These are phyloP conservation scores for Dromaius novaehollandiae DNA, from an alignment of 2,113 vertebrate species.

Conservation along the genomic window DNA sequence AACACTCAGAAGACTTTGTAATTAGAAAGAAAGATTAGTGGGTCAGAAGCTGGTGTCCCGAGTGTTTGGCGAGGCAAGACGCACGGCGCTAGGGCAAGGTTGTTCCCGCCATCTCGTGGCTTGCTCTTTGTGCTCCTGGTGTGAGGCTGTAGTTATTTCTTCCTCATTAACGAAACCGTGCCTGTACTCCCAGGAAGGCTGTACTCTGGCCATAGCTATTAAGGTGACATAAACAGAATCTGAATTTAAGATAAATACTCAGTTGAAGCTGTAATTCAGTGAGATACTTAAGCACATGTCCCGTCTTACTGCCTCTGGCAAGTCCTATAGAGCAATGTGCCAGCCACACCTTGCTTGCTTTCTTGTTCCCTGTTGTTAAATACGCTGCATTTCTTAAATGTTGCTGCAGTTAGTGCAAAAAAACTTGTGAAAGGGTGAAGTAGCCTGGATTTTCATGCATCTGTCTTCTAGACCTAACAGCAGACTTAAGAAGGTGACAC, in stretches of 20 bases:
- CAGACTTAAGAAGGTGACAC: not conserved
- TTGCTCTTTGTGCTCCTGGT: not conserved
- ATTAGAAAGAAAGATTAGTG: not conserved
- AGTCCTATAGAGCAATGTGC: not conserved
- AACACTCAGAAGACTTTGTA: not conserved
- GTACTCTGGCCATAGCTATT: not conserved
- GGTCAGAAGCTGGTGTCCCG: not conserved
- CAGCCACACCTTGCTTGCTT: not conserved
- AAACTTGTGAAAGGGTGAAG: not conserved
- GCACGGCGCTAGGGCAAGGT: not conserved
- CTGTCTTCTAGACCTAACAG: not conserved
- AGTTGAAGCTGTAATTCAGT: not conserved
- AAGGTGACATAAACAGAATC: not conserved
- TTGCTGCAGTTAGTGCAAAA: not conserved
- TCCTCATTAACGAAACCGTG: fast-evolving
- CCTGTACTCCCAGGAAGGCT: not conserved
- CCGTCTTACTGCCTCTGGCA: not conserved
- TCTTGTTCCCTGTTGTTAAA: not conserved
- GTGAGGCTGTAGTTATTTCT: not conserved
- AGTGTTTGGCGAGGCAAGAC: not conserved
- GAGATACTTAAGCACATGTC: not conserved
- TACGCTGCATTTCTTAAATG: not conserved
- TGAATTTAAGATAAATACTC: not conserved
- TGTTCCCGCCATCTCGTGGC: not conserved
- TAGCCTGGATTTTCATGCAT: not conserved